These are phyloP conservation scores for Palloptera scutellata DNA, from an alignment of 2,888 invertebrate genomes.

Conservation along the genomic window DNA sequence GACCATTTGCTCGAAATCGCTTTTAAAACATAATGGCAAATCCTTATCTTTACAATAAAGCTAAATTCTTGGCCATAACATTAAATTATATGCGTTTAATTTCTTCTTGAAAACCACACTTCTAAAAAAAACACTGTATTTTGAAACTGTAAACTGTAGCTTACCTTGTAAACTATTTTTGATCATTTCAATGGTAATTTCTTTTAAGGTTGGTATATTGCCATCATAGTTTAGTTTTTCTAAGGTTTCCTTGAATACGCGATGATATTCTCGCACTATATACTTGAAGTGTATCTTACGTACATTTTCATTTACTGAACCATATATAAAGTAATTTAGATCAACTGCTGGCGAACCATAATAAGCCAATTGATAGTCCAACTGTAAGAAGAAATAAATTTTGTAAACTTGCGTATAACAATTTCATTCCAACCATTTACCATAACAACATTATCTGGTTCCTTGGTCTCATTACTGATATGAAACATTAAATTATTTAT, in stretches of 20 bases:
- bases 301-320: conserved; percentile 60
- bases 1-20: neutral
- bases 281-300: conserved; percentile 59
- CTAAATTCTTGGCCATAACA: too few relatives aligned
- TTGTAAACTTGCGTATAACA: conserved; percentile 7
- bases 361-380: conserved; percentile 62
- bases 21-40: too few relatives aligned
- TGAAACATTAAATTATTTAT: conserved; percentile 62
- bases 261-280: conserved; percentile 59
- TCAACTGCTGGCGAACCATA: conserved; percentile 62
- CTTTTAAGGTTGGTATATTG: conserved; percentile 58
- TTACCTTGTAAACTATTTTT: conserved; percentile 60
- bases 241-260: conserved; percentile 53
- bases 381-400: conserved; percentile 40
- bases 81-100: too few relatives aligned
- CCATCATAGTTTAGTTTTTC: conserved; percentile 54
- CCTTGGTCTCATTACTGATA: conserved; percentile 54
- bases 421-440: conserved; percentile 42
- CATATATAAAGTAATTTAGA: conserved; percentile 59
- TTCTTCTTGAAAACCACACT: too few relatives aligned
- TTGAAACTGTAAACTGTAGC: conserved; percentile 5
- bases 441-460: conserved; percentile 58
- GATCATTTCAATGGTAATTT: conserved; percentile 59
- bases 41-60: too few relatives aligned
- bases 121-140: too few relatives aligned